Percentiles rank a stretch among this genome's conserved stretches.
Evolutionary conservation across 23 tunicate genomes (phyloP).

Genomic region (Styela plicata): DNA sequence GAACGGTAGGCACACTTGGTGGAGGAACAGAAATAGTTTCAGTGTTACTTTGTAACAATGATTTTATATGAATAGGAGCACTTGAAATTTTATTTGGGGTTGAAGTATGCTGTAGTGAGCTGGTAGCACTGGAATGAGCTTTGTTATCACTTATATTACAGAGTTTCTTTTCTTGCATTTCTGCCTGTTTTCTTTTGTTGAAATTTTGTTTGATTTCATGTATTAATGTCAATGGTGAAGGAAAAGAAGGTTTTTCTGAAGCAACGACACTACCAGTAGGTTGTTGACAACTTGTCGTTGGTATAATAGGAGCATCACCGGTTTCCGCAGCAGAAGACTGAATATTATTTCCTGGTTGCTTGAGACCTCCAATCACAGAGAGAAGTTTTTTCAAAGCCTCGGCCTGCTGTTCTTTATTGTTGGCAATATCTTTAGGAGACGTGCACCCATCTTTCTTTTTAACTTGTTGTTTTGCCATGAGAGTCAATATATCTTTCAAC

Average conservation of each 20-base stretch:
- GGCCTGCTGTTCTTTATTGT: constrained; percentile 10
- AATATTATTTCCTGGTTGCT: background rate
- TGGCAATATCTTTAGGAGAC: background rate
- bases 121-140: background rate
- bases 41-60: no score
- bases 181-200: constrained; percentile 36
- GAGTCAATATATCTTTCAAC: constrained; percentile 65
- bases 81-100: no score
- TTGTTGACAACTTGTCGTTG: background rate
- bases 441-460: background rate
- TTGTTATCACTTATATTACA: no score
- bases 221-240: constrained; percentile 55
- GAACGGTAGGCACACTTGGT: no score
- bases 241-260: constrained; percentile 24
- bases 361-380: background rate
- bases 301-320: background rate
- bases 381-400: background rate
- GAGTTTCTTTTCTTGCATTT: background rate
- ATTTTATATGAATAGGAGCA: no score
- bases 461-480: constrained; percentile 61
- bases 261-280: background rate
- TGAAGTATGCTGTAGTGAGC: no score
- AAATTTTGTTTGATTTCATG: constrained; percentile 80
- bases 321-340: background rate
- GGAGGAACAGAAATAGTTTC: no score